A percentile compares a stretch with the other conserved stretches of the same genome.
Evolutionary conservation across 2,113 vertebrate species (phyloP).

Genomic region (Glareola pratincola): DNA sequence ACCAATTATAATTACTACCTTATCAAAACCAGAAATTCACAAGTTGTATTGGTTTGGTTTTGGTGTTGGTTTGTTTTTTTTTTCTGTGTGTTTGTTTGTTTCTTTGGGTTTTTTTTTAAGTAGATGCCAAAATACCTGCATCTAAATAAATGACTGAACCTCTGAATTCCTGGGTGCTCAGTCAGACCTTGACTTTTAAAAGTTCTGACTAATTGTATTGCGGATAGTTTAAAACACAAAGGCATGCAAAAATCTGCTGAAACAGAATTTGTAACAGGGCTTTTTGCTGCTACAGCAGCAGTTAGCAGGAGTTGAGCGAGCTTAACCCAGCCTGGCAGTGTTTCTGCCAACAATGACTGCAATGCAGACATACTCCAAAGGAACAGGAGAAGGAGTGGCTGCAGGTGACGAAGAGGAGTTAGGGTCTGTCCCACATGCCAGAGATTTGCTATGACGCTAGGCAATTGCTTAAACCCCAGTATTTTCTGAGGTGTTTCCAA

Average conservation of each 20-base stretch:
- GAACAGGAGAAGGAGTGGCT: background rate
- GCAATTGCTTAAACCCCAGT: background rate
- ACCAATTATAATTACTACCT: background rate
- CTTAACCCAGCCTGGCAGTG: constrained; percentile 2
- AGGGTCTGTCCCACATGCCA: background rate
- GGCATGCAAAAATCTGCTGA: background rate
- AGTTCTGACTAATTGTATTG: background rate
- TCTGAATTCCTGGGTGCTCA: background rate
- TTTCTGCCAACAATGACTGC: constrained; percentile 8
- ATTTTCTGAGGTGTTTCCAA: background rate
- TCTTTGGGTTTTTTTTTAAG: background rate
- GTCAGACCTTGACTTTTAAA: background rate
- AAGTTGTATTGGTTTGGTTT: background rate
- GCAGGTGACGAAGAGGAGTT: background rate
- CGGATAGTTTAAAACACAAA: background rate
- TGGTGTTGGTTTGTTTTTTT: background rate
- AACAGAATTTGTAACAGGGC: background rate
- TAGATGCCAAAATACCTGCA: background rate
- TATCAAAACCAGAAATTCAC: background rate
- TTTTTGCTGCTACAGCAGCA: constrained; percentile 34
- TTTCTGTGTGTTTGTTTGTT: background rate
- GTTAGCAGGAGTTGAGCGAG: background rate
- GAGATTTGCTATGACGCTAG: background rate
- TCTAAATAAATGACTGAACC: background rate
- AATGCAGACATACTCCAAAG: constrained; percentile 19